Evolutionary conservation across 2,113 vertebrate genomes (phyloP), one percentile per base, ranked within the genome.

Genomic region (Microcebus tavaratra): DNA sequence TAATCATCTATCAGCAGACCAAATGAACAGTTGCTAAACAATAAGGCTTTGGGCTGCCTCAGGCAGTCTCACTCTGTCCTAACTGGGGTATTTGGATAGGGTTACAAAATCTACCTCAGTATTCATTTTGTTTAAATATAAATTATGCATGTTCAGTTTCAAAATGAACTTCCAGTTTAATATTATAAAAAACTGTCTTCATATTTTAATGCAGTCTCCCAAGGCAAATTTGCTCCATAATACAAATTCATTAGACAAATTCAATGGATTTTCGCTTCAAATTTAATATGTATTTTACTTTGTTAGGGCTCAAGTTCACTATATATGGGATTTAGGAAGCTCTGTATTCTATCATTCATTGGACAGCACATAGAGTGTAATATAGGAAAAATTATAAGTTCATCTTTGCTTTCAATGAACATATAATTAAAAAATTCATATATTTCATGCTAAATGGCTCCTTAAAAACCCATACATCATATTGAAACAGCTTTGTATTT

Each of bases 241-340:
- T 82, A 88, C 86, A 94, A 90, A 98, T 31, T 86, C 48, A 93
- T 87, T 88, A 95, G 73, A 91, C 23, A 94, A 92, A 87, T 84
- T 95, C 84, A 82, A 17, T 63, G 42, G 72, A 45, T 84, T 89
- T 92, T 27, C 83, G 39, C 39, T 96, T 92, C 70, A 21, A 76
- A 70, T 90, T 67, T 95, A 85, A 88, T 90, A 45, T 63, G 21
- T 48, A 88, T 82, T 89, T 91, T 90, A 95, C 93, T 91, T 87
- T 88, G 29, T 89, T 95, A 85, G 93, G 72, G 50, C 8, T 75
- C 61, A 95, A 97, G 70, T 86, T 92, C 42, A 89, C 20, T 73
- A 50, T 95, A 25, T 85, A 42, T 55, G 36, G 73, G 76, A 81
- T 72, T 96, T 88, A 80, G 76, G 88, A 94, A 94, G 70, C 92